Percentiles rank a stretch among this genome's conserved stretches.
These are phyloP conservation scores for Hypsopygia costalis DNA, from an alignment of 2,888 invertebrate genomes.

Conservation along the genomic window DNA sequence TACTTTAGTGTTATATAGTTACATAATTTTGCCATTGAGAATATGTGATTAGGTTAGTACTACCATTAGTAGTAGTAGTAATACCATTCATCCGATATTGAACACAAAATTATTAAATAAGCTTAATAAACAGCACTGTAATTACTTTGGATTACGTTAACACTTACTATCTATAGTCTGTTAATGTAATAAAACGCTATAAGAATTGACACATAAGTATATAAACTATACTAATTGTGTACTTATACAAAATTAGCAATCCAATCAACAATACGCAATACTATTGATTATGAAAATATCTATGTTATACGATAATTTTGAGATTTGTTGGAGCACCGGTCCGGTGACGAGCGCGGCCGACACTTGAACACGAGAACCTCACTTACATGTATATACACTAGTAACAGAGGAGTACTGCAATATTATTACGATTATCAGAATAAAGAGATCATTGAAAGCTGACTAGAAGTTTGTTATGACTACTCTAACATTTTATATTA, in stretches of 20 bases:
- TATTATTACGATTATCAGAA: constrained; percentile 63
- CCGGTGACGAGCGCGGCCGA: constrained; percentile 23
- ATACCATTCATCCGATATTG: constrained; percentile 25
- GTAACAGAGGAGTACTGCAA: constrained; percentile 59
- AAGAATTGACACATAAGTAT: constrained; percentile 82
- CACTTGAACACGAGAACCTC: constrained; percentile 59
- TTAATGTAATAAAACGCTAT: constrained; percentile 80
- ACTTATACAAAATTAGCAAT: constrained; percentile 79
- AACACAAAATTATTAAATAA: constrained; percentile 47
- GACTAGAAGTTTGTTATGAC: constrained; percentile 74
- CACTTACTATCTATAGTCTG: constrained; percentile 78
- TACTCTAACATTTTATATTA: constrained; percentile 66
- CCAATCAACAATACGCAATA: constrained; percentile 73
- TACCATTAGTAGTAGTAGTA: too few relatives aligned
- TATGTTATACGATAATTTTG: constrained; percentile 61
- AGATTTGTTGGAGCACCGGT: constrained; percentile 46
- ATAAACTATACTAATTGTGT: constrained; percentile 81
- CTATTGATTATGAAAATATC: constrained; percentile 77
- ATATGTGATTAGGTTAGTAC: constrained; percentile 19
- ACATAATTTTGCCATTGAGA: constrained; percentile 15
- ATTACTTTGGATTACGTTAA: constrained; percentile 66
- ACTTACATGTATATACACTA: constrained; percentile 52
- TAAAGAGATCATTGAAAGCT: constrained; percentile 76
- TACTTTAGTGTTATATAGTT: constrained; percentile 13
- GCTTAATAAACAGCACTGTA: constrained; percentile 61